Base-by-base conservation (phyloP, 2,888 invertebrate genomes). In the Crepidodera aurea region DNA sequence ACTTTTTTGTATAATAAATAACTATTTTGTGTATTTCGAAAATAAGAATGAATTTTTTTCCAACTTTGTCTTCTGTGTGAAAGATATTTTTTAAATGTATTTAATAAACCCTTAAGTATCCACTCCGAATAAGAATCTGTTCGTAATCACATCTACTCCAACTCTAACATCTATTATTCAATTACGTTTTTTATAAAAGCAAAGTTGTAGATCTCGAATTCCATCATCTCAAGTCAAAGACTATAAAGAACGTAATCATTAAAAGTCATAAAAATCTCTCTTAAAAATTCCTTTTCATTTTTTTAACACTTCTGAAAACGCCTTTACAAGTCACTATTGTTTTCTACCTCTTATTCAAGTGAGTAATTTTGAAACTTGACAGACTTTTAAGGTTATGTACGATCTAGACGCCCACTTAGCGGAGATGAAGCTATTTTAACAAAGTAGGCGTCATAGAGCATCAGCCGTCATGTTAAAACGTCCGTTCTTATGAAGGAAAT, bases 321-420 rank as follows among this genome's bases (percentile, higher is more conserved):
- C 51, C 37, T 37, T 60, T 42, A 50, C 37, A 55, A 55, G 25
- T 50, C 40, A 48, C 44, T 34, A 62, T 51, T 62, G 51, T 60
- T 62, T 62, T 42, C 44, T 32, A 39, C 42, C 42, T 15, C 25
- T n/a, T n/a, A 27, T 51, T 56, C 50, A 44, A n/a, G 7, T 15
- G 10, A 34, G 37, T 39, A 29, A 57, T 50, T 58, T 53, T 46
- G 27, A 29, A 54, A 44, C 42, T 29, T 37, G 51, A 58, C 50
- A 57, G 10, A 40, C 40, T 40, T 40, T 40, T 40, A 40, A 40
- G 40, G 18, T 34, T 34, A 34, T 34, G 34, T 40, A 22, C 25
- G 27, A 40, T 29, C n/a, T 44, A 54, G 32, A 54, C 42, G 32
- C 54, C 42, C 42, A 54, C 54, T 42, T 54, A 54, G 27, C 54